Evolutionary conservation across 2,888 invertebrate genomes (phyloP), one percentile per base, ranked within the genome.

Genomic region (Amiota minor): DNA sequence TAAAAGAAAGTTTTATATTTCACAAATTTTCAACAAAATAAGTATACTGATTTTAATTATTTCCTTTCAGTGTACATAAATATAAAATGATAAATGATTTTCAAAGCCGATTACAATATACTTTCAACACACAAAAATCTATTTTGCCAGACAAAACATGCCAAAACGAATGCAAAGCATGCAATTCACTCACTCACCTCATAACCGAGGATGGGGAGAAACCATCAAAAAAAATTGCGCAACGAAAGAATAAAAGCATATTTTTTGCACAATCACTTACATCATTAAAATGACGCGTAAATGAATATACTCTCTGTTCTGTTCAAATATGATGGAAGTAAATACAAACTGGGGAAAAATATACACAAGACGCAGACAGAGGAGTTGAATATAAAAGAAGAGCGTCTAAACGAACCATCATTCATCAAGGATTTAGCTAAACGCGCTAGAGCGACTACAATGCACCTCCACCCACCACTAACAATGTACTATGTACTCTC

Each of bases 351-450:
- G 35, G 35, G 35, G 35, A 35, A 35, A 35, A 35, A 35, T 35
- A 6, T 35, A 35, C 35, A 35, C 35, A 35, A 35, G 35, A 35
- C 35, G 35, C 35, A 35, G 35, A 35, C 35, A 35, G 35, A 35
- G 35, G 35, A 35, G 35, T 35, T 35, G 35, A 35, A 35, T 35
- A 35, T 35, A 11, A 23, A 3, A n/a, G 18, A 46, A 70, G 18
- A 10, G 70, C 46, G 18, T 69, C 59, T 45, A 23, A 69, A 71
- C n/a, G 62, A 61, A 67, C 47, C 78, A 84, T 84, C 83, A 84
- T 84, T 84, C 83, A 84, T 84, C 83, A 84, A 84, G 83, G 83
- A 84, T 84, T 84, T 84, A 84, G 84, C 81, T 84, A 84, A 84
- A 84, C 82, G 67, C 67, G 67, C 50, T 20, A 65, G 14, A 68